Evolutionary conservation across 2,797 vertebrate species (phyloP).

Genomic region (Acomys russatus): DNA sequence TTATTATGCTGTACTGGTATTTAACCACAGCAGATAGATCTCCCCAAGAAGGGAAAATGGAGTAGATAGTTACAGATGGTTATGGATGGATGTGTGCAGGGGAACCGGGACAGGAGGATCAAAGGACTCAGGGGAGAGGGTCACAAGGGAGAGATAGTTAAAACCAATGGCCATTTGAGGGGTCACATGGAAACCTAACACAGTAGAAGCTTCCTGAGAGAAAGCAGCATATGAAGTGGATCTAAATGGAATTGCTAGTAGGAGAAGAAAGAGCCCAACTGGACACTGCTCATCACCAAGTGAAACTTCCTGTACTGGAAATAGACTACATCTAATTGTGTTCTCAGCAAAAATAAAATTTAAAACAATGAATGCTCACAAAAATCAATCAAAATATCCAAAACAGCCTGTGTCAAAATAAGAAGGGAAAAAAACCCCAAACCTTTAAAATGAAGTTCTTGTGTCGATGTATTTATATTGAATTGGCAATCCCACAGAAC

Average conservation of each 20-base stretch:
- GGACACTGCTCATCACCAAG: neutral
- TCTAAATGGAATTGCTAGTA: neutral
- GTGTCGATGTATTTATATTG: neutral
- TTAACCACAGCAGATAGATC: neutral
- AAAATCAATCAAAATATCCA: neutral
- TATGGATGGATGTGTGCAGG: neutral
- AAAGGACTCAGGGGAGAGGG: too few relatives aligned
- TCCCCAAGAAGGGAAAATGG: neutral
- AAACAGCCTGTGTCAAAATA: neutral
- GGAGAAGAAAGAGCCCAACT: neutral
- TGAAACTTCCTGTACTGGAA: neutral
- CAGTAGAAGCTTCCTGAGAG: neutral
- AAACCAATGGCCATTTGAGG: neutral
- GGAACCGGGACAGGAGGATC: neutral
- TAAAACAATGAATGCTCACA: neutral
- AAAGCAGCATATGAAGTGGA: neutral
- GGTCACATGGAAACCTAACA: neutral
- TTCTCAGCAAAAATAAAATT: neutral
- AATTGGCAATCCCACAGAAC: neutral
- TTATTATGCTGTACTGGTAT: too few relatives aligned
- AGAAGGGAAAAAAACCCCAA: neutral
- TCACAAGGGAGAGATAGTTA: neutral
- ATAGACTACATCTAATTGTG: neutral
- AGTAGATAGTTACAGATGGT: neutral
- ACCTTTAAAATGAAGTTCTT: neutral